Evolutionary conservation across 2,113 vertebrate species (phyloP).

Genomic region (Tragelaphus buxtoni): DNA sequence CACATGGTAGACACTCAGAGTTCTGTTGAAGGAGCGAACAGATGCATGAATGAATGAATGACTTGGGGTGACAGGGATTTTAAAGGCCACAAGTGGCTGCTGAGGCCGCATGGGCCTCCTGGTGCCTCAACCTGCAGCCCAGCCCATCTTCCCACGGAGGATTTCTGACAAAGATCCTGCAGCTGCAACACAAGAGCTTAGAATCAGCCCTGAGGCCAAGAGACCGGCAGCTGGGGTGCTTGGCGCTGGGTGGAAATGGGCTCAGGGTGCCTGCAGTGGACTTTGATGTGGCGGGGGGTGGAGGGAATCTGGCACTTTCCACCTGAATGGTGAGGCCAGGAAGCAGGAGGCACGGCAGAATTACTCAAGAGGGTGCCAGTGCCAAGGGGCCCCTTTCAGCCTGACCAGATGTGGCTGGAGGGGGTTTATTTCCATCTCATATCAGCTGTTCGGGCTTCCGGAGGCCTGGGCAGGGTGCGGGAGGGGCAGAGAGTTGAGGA

Average conservation of each 20-base stretch:
- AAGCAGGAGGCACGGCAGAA: not conserved
- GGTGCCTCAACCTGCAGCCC: not conserved
- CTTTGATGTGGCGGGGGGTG: not conserved
- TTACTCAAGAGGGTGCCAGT: accelerated
- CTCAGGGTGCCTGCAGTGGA: not conserved
- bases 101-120: not conserved
- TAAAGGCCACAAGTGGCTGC: not conserved
- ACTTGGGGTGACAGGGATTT: not conserved
- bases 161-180: not conserved
- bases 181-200: not conserved
- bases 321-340: not conserved
- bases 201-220: not conserved
- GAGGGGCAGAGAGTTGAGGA: not conserved
- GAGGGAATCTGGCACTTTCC: not conserved
- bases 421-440: not conserved
- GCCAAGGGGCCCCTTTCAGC: not conserved
- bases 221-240: not conserved
- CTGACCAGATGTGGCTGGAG: slow-evolving; percentile 34
- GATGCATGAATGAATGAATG: not conserved
- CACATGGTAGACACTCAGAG: accelerated
- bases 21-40: not conserved
- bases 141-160: accelerated
- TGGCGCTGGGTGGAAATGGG: accelerated
- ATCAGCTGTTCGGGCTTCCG: slow-evolving; percentile 17
- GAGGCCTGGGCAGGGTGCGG: not conserved